Evolutionary conservation across 2,113 vertebrate genomes (phyloP).

Genomic region (Atrichornis clamosus): DNA sequence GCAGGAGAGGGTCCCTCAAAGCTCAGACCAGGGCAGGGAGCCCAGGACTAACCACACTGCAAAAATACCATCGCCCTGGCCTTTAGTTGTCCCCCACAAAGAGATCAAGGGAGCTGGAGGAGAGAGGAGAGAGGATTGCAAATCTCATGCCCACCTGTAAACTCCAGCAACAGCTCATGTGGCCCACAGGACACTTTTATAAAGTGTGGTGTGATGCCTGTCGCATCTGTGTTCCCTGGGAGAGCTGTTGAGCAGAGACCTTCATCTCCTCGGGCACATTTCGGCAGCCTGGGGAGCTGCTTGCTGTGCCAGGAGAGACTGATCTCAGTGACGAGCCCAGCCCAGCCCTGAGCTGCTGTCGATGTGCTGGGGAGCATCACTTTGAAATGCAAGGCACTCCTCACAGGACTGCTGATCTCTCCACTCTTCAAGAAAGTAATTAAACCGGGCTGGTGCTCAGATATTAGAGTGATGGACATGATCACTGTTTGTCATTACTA

Average conservation of each 20-base stretch:
- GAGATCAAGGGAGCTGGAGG: neutral
- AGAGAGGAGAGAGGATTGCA: neutral
- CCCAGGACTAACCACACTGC: neutral
- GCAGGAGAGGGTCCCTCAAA: neutral
- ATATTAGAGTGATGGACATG: slow-evolving; percentile 58
- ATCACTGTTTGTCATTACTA: slow-evolving; percentile 55
- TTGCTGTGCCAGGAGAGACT: neutral
- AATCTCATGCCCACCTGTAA: neutral
- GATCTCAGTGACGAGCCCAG: neutral
- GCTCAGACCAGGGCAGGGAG: neutral
- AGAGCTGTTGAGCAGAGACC: neutral
- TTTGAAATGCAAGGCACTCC: slow-evolving; percentile 37
- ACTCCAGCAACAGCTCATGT: neutral
- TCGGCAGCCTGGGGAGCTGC: neutral
- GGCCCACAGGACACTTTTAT: neutral
- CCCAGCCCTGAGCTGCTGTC: neutral
- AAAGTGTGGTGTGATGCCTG: neutral
- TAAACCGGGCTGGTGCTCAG: slow-evolving; percentile 36
- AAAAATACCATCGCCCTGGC: neutral
- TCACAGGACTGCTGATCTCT: neutral
- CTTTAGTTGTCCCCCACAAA: neutral
- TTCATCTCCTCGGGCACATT: neutral
- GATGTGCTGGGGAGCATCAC: neutral
- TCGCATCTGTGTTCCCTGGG: neutral
- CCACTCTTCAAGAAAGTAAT: slow-evolving; percentile 43